phyloP scores from a whole-genome alignment of 2,888 invertebrate species.

The Petrophora chlorosata region DNA sequence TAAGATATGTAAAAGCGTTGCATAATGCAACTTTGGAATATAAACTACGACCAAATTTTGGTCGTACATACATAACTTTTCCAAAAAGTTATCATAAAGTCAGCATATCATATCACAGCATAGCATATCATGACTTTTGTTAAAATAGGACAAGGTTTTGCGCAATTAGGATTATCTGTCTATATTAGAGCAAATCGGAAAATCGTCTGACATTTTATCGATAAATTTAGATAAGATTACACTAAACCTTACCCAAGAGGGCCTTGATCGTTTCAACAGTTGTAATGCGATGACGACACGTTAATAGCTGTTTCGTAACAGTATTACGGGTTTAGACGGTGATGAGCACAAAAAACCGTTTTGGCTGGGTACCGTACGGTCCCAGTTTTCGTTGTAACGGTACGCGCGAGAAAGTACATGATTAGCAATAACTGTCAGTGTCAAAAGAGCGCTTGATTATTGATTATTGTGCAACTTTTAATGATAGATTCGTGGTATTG shows the following conservation, averaged over 20 bases:
- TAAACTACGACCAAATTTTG: too few species aligned
- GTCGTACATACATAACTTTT: too few species aligned
- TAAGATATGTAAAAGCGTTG: too few species aligned
- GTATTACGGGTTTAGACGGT: conserved; percentile 72
- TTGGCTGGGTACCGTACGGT: conserved; percentile 72
- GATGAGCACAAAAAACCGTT: conserved; percentile 74
- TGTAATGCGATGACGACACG: conserved; percentile 65
- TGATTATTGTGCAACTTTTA: conserved; percentile 59
- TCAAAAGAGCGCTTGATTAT: conserved; percentile 55
- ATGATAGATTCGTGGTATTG: conserved; percentile 39
- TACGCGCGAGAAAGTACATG: conserved; percentile 69
- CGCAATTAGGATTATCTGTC: conserved; percentile 4
- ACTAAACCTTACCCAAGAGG: conserved; percentile 48
- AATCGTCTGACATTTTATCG: conserved; percentile 8
- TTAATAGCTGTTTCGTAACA: conserved; percentile 76
- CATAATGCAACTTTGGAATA: too few species aligned
- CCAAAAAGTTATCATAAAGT: too few species aligned
- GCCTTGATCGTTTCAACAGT: conserved; percentile 47
- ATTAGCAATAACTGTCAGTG: conserved; percentile 75
- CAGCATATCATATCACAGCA: too few species aligned
- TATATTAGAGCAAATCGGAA: neutral
- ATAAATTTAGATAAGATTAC: conserved; percentile 16
- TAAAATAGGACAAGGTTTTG: conserved; percentile 5
- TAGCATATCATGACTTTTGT: neutral
- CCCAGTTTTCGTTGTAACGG: conserved; percentile 79